Conservation (phyloP, 2,113 vertebrate genomes). For the Sander lucioperca region DNA sequence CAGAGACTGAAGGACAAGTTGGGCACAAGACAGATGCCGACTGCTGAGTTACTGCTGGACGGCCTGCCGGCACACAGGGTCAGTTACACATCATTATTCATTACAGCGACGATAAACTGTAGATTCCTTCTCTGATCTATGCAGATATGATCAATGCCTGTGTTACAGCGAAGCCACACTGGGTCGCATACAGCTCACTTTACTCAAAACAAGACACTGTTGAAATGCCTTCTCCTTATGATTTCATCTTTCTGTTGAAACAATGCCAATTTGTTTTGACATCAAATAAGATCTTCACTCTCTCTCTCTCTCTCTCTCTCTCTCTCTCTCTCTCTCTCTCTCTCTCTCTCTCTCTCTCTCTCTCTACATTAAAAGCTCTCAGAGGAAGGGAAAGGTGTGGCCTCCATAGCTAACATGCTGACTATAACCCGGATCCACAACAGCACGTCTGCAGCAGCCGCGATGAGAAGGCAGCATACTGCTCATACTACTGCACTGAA, state of each 20-base stretch:
- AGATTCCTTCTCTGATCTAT: background rate
- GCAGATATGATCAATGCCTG: background rate
- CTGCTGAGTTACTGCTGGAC: constrained; percentile 89
- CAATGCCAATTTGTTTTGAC: background rate
- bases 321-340: no score
- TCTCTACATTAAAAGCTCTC: constrained; percentile 82
- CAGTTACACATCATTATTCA: constrained; percentile 15
- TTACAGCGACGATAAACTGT: background rate
- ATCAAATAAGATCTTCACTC: background rate
- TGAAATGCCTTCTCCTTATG: background rate
- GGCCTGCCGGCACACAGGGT: constrained; percentile 86
- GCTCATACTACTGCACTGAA: background rate
- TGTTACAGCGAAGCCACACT: background rate
- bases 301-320: no score
- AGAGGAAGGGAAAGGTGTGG: constrained; percentile 88
- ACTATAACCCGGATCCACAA: constrained; percentile 91
- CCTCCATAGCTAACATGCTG: constrained; percentile 89
- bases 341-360: no score
- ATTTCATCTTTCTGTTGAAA: background rate
- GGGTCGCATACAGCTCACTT: background rate
- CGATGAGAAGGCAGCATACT: constrained; percentile 88
- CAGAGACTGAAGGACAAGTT: constrained; percentile 92
- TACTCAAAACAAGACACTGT: background rate
- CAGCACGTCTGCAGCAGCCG: constrained; percentile 79
- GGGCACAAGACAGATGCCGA: constrained; percentile 90